Percentiles rank a stretch among this genome's conserved stretches.
These are phyloP conservation scores for Patella caerulea DNA, from an alignment of 2,888 invertebrate species.

Conservation along the genomic window DNA sequence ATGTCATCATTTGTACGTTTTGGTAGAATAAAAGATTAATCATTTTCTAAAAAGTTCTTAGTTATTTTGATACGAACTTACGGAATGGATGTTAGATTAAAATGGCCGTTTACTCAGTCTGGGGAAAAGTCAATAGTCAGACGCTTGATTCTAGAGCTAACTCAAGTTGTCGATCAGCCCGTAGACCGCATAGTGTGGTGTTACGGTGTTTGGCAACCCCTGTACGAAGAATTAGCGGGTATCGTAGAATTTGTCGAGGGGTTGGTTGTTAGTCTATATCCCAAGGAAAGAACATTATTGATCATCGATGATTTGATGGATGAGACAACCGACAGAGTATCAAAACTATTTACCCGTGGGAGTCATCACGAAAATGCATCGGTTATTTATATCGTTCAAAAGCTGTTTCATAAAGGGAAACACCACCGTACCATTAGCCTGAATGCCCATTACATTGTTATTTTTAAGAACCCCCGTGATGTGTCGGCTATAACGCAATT, in stretches of 20 bases:
- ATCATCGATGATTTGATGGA: slow-evolving; percentile 20
- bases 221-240: background rate
- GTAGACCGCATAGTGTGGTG: slow-evolving; percentile 13
- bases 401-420: slow-evolving; percentile 17
- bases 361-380: slow-evolving; percentile 20
- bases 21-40: too few relatives aligned
- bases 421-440: slow-evolving; percentile 17
- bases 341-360: slow-evolving; percentile 22
- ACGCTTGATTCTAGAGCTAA: background rate
- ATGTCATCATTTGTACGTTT: too few relatives aligned
- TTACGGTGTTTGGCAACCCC: slow-evolving; percentile 20
- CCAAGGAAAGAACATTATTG: background rate
- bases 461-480: background rate
- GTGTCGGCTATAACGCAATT: background rate
- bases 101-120: background rate
- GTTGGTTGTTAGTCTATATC: background rate
- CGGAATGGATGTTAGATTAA: background rate
- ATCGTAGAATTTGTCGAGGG: slow-evolving; percentile 18
- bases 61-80: too few relatives aligned
- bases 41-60: too few relatives aligned
- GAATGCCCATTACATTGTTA: slow-evolving; percentile 17
- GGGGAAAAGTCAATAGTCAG: background rate
- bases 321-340: slow-evolving; percentile 2
- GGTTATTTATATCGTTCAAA: too few relatives aligned
- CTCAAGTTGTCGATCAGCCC: background rate